These are phyloP conservation scores for Parasteatoda lunata DNA, from an alignment of 2,888 invertebrate species.

Conservation along the genomic window DNA sequence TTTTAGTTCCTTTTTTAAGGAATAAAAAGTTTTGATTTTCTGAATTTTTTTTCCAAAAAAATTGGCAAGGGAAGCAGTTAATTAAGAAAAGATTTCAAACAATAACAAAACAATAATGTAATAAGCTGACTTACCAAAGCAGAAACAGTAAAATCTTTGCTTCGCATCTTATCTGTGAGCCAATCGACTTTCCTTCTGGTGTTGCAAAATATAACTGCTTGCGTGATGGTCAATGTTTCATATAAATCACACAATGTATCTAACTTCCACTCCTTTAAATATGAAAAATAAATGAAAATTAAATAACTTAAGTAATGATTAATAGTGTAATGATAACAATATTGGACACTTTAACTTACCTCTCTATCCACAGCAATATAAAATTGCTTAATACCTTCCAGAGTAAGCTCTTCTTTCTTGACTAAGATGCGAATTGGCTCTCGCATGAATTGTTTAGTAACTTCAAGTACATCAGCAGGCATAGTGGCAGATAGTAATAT, in stretches of 20 bases:
- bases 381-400: constrained; percentile 98
- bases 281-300: background rate
- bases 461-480: constrained; percentile 98
- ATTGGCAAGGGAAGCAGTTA: background rate
- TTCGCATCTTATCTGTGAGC: constrained; percentile 96
- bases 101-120: background rate
- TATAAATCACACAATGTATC: constrained; percentile 97
- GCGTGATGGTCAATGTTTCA: constrained; percentile 99
- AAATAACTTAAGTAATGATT: background rate
- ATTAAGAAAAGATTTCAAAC: background rate
- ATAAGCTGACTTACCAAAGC: constrained; percentile 81
- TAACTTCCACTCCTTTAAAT: constrained; percentile 76
- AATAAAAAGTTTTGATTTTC: too few species aligned
- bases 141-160: constrained; percentile 96
- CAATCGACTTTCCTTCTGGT: constrained; percentile 99
- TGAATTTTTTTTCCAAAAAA: background rate
- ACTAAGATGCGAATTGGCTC: constrained; percentile 97
- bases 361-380: constrained; percentile 93
- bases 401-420: constrained; percentile 95
- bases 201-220: constrained; percentile 99
- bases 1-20: too few species aligned
- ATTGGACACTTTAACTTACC: constrained; percentile 66
- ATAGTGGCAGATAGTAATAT: constrained; percentile 98
- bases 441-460: constrained; percentile 98
- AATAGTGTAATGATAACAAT: constrained; percentile 1